Evolutionary conservation across 2,888 invertebrate species (phyloP), one percentile per base, ranked within the genome.

Genomic region (Meta bourneti): DNA sequence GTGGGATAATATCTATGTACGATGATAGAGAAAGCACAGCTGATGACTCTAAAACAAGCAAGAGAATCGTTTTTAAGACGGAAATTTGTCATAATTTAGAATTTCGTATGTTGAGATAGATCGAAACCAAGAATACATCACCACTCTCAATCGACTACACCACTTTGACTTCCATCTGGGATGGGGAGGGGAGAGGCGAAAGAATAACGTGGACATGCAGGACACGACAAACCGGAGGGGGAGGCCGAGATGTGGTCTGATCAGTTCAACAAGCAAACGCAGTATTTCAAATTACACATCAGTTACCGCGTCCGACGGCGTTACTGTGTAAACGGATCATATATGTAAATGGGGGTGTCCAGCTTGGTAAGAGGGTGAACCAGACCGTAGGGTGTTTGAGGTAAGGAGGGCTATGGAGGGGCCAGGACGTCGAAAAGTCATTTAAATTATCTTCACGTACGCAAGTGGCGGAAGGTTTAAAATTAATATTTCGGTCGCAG

Each of bases 271-370:
- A 90, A 83, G 83, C 74, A 90, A 83, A 78, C 89, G 89, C 83
- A 78, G 83, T 90, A 90, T 84, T 83, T 79, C 72, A 90, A 90
- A 90, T 90, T 90, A 61, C 61, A 61, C 61, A 16, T 61, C 6
- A 6, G 11, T 61, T 11, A 61, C 61, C 61, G 6, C 61, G 72
- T 90, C 83, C 84, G 71, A 34, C 61, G 71, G 74, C 71, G 61
- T 61, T 83, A 75, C 61, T 5, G 77, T 51, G 89, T 89, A 70
- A 82, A 70, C 89, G 71, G 89, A 90, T 90, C 89, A 74, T 90
- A 54, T 72, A 90, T 90, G 89, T 72, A 90, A 90, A 90, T 90
- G 79, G 72, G 49, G 51, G 51, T 75, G 81, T 89, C 88, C 86
- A 49, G 87, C 8, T n/a, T 54, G 72, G 72, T 9, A 34, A 52